Conservation (phyloP, 2,888 invertebrate genomes). For the Choreutis nemorana region DNA sequence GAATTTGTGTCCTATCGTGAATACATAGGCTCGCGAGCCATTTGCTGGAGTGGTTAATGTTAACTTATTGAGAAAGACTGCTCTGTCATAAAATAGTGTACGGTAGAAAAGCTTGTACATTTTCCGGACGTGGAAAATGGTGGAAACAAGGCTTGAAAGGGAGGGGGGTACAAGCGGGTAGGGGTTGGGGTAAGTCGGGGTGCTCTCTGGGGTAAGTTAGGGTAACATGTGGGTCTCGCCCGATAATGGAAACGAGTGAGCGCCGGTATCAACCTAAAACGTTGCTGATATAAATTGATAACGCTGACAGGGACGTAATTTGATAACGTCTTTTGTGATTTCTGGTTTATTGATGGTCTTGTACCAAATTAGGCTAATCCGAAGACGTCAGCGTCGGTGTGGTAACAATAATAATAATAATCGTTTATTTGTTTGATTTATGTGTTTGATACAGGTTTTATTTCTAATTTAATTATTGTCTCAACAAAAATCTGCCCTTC, state of each 20-base stretch:
- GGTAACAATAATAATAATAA: too few relatives aligned
- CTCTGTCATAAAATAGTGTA: conserved; percentile 24
- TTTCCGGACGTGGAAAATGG: conserved; percentile 17
- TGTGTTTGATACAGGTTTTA: too few relatives aligned
- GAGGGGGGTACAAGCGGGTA: conserved; percentile 2
- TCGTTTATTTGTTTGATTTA: too few relatives aligned
- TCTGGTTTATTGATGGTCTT: too few relatives aligned
- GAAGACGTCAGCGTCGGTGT: too few relatives aligned
- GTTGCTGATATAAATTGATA: conserved; percentile 26
- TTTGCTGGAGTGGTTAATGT: conserved; percentile 17
- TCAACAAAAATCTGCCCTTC: too few relatives aligned
- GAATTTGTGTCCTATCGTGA: conserved; percentile 19
- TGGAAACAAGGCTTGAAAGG: conserved; percentile 2
- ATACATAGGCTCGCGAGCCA: conserved; percentile 16
- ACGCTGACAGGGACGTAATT: conserved; percentile 16
- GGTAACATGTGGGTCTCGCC: conserved; percentile 20
- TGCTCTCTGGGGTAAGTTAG: conserved; percentile 7
- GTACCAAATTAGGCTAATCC: too few relatives aligned
- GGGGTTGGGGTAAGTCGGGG: background rate
- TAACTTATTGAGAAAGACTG: conserved; percentile 27
- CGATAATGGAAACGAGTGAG: conserved; percentile 12
- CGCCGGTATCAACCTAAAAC: background rate
- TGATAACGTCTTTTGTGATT: too few relatives aligned
- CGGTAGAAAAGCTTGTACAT: conserved; percentile 24
- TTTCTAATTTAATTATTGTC: too few relatives aligned